A percentile compares a stretch with the other conserved stretches of the same genome.
phyloP scores from a whole-genome alignment of 2,113 vertebrate genomes.

The Craseonycteris thonglongyai region DNA sequence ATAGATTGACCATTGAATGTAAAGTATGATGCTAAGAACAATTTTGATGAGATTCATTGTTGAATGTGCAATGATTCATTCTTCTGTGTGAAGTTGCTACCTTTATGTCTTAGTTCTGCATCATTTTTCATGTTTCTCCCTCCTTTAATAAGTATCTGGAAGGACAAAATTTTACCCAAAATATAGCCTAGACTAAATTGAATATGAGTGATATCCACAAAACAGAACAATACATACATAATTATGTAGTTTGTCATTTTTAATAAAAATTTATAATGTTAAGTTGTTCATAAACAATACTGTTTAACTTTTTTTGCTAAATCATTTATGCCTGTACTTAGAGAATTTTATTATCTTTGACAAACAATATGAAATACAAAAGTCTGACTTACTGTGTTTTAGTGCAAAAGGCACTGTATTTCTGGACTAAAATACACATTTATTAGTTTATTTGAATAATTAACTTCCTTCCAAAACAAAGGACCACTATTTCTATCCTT shows the following conservation, averaged over 20 bases:
- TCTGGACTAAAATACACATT: background rate
- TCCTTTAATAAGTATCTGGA: slow-evolving; percentile 67
- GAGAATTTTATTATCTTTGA: background rate
- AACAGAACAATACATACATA: background rate
- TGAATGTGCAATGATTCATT: slow-evolving; percentile 74
- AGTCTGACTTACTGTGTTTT: background rate
- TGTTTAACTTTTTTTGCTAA: background rate
- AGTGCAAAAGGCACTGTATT: background rate
- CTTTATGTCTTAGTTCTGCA: slow-evolving; percentile 62
- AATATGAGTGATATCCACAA: background rate
- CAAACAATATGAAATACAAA: background rate
- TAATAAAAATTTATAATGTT: background rate
- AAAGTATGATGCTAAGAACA: slow-evolving; percentile 76
- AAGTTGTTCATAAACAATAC: background rate
- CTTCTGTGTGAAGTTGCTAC: slow-evolving; percentile 67
- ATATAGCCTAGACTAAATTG: slow-evolving; percentile 58
- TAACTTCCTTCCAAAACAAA: background rate
- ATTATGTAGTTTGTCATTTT: background rate
- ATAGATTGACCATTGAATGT: slow-evolving; percentile 78
- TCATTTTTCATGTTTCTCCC: slow-evolving; percentile 75
- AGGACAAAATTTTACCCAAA: slow-evolving; percentile 72
- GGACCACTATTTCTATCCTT: background rate
- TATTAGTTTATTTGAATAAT: slow-evolving; percentile 8
- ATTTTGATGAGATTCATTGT: slow-evolving; percentile 78
- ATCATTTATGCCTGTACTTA: background rate